Base-by-base conservation (phyloP, 2,888 invertebrate genomes). In the Stegana nigrithorax region DNA sequence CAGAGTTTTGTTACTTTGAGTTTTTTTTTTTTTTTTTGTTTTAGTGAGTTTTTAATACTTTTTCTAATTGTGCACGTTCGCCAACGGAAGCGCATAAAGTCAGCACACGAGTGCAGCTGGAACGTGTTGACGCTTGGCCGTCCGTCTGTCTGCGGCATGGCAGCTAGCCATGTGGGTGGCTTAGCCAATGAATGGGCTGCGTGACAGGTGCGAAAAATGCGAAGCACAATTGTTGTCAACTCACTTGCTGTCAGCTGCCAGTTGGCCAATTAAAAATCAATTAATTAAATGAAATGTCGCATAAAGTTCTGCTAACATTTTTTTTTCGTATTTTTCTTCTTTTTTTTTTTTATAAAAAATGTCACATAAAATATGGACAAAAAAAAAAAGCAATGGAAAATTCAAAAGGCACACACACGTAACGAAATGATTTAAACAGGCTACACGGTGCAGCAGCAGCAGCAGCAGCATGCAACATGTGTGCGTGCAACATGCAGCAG, bases 1-100 rank as follows among this genome's bases (percentile, higher is more conserved):
- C 3, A 19, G 32, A 21, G 19, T 53, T 53, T 55, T 55, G 19
- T 21, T 10, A 21, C 25, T 23, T n/a, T n/a, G n/a, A n/a, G n/a
- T n/a, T n/a, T 23, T 47, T 1, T 14, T 23, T 21, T 21, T 45
- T 23, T 45, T 45, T 45, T 19, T 23, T 23, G 21, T 47, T 23
- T n/a, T n/a, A 42, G n/a, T 47, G 23, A 17, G 17, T 23, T 23
- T 8, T 12, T n/a, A n/a, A n/a, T n/a, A n/a, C n/a, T n/a, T 14
- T 55, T 32, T 55, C 53, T 55, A 55, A 55, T 55, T 19, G 53
- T 36, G 53, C 53, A 55, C 53, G 53, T 55, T 55, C 53, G 12
- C 21, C 12, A 55, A 32, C 53, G 53, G 53, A 55, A 55, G 53
- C 36, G 19, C 8, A 8, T 51, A 2, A 5, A 7, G 19, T 23